Evolutionary conservation across 2,113 vertebrate species (phyloP), one percentile per base, ranked within the genome.

Genomic region (Ceyx melanurus): DNA sequence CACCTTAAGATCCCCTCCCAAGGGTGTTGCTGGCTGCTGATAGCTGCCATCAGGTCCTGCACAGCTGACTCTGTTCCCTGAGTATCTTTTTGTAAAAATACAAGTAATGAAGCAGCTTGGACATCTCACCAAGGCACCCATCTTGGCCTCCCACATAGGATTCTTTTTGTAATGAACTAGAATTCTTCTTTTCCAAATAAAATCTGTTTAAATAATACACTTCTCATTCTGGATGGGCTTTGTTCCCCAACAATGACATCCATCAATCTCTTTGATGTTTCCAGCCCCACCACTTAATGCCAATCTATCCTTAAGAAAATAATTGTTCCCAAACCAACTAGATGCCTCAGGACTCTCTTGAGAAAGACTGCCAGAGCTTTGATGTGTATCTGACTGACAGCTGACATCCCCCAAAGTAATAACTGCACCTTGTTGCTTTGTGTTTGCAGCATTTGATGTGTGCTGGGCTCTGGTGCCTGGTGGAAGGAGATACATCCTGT

Each of bases 401-500:
- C 62, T 92, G 90, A 62, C 65, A 54, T 92, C 31, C 91, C 74
- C 77, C 70, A 9, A 76, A 89, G 58, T 35, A 92, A 16, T 95
- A 93, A 93, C 78, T 72, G 57, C 9, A 60, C 62, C 54, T 93
- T 64, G 20, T 96, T 97, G 92, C 95, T 93, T 90, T 96, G 40
- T 97, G 71, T 84, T 97, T 93, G 29, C 97, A 99, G 99, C 98
- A 99, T 96, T 97, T 99, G 96, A 99, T 99, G 98, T 99, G 98
- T 56, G 98, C 99, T 50, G 99, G 99, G 31, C 97, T 99, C 82
- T 99, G 99, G 99, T 99, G 99, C 96, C 97, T 99, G 95, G 98
- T 99, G 86, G 99, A 99, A 97, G 99, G 99, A 93, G 99, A 99
- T 48, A 83, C 97, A 0, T 98, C 99, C 76, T 99, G 99, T 93